Conservation (phyloP, 2,888 invertebrate species). For the Mamestra brassicae region DNA sequence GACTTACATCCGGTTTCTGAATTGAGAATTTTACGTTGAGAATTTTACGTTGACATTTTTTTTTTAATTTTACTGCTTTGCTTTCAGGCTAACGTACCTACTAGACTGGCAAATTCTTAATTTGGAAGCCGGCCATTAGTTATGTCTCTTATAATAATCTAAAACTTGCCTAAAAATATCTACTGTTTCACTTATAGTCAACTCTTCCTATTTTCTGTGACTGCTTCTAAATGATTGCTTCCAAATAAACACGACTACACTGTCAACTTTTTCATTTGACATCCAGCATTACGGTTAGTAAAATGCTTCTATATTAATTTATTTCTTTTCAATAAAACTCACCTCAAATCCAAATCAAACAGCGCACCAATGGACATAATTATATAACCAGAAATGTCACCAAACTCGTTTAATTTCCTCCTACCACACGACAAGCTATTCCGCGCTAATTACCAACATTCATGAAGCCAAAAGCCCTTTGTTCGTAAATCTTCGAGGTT, state of each 20-base stretch:
- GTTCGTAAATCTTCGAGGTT: conserved; percentile 31
- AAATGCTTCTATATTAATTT: not conserved
- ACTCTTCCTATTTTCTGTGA: too few species aligned
- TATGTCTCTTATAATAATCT: too few species aligned
- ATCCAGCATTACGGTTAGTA: not conserved
- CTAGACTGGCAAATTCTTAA: too few species aligned
- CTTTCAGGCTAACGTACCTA: too few species aligned
- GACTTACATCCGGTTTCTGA: not conserved
- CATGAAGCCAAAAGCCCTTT: conserved; percentile 36
- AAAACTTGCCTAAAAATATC: too few species aligned
- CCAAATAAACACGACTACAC: not conserved
- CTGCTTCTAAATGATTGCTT: not conserved
- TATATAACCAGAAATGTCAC: not conserved
- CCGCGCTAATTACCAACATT: conserved; percentile 49
- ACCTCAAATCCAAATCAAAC: not conserved
- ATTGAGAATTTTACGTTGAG: not conserved
- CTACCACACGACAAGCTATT: conserved; percentile 14
- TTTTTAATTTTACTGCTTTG: not conserved
- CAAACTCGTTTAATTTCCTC: conserved; percentile 3
- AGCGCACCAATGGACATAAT: conserved; percentile 4
- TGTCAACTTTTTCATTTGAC: not conserved
- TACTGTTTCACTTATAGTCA: too few species aligned
- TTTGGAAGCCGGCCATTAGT: too few species aligned
- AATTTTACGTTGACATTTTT: too few species aligned
- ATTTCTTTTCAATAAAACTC: not conserved